phyloP scores from a whole-genome alignment of 2,888 invertebrate genomes.

The Acanthoscelides obtectus region DNA sequence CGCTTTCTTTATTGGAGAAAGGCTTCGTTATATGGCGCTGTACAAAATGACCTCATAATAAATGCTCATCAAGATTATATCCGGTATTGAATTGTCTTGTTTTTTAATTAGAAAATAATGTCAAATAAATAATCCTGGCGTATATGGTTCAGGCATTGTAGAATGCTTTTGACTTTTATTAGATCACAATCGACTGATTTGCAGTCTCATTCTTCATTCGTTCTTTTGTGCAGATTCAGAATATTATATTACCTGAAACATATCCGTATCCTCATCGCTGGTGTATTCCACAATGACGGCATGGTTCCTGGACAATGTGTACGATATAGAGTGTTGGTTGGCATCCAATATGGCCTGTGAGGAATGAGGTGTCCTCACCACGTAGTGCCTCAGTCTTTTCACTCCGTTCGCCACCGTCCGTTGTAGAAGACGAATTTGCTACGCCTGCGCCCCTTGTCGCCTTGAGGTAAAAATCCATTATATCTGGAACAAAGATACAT shows the following conservation, averaged over 20 bases:
- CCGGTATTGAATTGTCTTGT: neutral
- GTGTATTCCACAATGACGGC: constrained; percentile 98
- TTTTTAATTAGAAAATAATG: neutral
- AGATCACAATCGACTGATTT: too few relatives aligned
- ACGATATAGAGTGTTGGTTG: constrained; percentile 94
- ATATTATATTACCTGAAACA: constrained; percentile 99
- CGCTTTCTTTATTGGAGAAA: neutral
- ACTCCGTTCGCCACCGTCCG: constrained; percentile 87
- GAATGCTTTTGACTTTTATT: too few relatives aligned
- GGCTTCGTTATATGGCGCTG: neutral
- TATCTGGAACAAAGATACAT: constrained; percentile 58
- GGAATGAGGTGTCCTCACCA: constrained; percentile 92
- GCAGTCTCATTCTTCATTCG: too few relatives aligned
- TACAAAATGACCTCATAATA: too few relatives aligned
- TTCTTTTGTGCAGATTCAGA: too few relatives aligned
- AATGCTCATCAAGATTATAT: neutral
- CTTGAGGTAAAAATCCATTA: constrained; percentile 86
- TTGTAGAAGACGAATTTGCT: constrained; percentile 90
- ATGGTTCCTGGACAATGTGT: constrained; percentile 92
- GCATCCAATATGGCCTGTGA: constrained; percentile 92
- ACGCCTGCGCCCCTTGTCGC: constrained; percentile 87
- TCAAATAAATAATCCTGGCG: neutral
- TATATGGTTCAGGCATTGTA: neutral
- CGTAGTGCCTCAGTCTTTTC: constrained; percentile 90
- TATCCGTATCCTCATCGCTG: constrained; percentile 92